Evolutionary conservation across 2,113 vertebrate species (phyloP).

Genomic region (Columba livia): DNA sequence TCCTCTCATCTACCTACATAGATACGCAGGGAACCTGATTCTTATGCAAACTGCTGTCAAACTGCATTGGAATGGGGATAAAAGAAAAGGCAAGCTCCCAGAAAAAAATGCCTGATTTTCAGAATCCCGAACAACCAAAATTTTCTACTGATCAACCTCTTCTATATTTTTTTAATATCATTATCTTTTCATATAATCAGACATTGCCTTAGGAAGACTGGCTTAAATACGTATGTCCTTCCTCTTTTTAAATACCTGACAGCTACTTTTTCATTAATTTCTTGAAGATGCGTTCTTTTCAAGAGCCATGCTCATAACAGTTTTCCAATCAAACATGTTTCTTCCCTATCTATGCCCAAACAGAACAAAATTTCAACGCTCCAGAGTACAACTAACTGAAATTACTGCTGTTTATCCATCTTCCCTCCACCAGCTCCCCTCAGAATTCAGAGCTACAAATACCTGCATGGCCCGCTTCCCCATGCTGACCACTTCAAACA

Average conservation of each 20-base stretch:
- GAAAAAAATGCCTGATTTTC: neutral
- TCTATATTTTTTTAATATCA: neutral
- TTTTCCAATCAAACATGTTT: neutral
- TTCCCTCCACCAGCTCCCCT: neutral
- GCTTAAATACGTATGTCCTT: neutral
- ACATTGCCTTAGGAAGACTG: neutral
- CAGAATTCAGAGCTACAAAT: neutral
- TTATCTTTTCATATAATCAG: neutral
- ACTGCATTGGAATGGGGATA: neutral
- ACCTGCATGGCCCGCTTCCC: conserved; percentile 89
- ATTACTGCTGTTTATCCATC: neutral
- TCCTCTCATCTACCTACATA: neutral
- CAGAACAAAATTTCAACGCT: neutral
- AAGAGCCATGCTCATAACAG: neutral
- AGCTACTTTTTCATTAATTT: neutral
- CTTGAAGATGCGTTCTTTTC: neutral
- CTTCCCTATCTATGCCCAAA: neutral
- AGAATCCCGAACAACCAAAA: neutral
- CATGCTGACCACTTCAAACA: conserved; percentile 91
- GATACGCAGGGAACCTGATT: neutral
- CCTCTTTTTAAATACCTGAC: neutral
- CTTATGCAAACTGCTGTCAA: neutral
- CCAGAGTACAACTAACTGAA: neutral
- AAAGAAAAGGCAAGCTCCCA: neutral
- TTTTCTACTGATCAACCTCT: neutral